Conservation (phyloP, 2,888 invertebrate species). For the Ganaspis brasiliensis region DNA sequence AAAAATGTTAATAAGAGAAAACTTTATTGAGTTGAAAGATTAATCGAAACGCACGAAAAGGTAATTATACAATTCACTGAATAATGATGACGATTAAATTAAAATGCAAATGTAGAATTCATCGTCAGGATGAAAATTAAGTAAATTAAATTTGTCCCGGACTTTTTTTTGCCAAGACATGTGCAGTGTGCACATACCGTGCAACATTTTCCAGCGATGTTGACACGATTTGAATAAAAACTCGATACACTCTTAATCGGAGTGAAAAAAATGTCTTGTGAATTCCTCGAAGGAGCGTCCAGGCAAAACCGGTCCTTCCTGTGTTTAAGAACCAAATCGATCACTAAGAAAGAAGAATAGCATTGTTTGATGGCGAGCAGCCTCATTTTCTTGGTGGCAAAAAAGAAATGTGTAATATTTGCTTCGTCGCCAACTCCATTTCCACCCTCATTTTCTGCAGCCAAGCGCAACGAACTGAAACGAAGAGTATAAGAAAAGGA, state of each 20-base stretch:
- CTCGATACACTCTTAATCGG: background rate
- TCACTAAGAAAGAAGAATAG: background rate
- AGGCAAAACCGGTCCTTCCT: conserved; percentile 24
- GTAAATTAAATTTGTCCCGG: conserved; percentile 8
- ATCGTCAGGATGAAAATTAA: background rate
- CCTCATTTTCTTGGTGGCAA: conserved; percentile 41
- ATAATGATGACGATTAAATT: background rate
- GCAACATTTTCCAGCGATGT: background rate
- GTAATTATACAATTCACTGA: too few relatives aligned
- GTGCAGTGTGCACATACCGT: background rate
- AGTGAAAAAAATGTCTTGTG: conserved; percentile 16
- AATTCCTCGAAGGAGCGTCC: background rate
- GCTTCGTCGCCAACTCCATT: conserved; percentile 12
- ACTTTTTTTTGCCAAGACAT: conserved; percentile 18
- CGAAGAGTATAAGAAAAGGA: conserved; percentile 46
- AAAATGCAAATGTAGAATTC: background rate
- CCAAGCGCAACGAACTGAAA: conserved; percentile 53
- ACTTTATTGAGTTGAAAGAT: too few relatives aligned
- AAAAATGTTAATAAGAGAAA: too few relatives aligned
- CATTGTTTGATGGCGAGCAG: conserved; percentile 10
- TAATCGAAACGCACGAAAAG: too few relatives aligned
- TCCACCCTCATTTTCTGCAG: conserved; percentile 55
- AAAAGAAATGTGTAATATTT: conserved; percentile 45
- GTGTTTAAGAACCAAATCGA: conserved; percentile 22
- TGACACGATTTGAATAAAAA: conserved; percentile 21